Conservation (phyloP, 2,113 vertebrate genomes). For the Caloenas nicobarica region DNA sequence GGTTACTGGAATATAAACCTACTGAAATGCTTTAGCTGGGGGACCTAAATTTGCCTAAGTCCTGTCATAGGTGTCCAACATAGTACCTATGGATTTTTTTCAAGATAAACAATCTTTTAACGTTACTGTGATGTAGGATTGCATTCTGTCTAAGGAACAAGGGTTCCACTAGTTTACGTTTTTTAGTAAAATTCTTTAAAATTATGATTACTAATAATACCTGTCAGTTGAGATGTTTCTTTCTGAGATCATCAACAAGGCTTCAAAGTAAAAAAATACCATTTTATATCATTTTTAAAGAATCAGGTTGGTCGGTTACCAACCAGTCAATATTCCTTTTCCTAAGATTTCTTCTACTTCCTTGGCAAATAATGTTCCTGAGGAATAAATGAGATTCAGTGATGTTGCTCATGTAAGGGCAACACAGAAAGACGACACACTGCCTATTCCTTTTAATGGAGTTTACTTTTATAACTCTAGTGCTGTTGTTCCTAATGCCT, state of each 20-base stretch:
- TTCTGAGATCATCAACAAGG: not conserved
- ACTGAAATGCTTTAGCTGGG: not conserved
- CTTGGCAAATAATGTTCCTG: not conserved
- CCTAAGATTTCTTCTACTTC: not conserved
- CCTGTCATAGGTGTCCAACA: not conserved
- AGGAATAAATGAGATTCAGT: not conserved
- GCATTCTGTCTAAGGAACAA: not conserved
- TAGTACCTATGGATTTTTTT: not conserved
- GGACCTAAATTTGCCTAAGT: not conserved
- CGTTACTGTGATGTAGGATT: not conserved
- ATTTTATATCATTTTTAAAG: not conserved
- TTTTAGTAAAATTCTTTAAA: not conserved
- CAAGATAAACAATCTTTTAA: not conserved
- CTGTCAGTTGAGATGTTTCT: not conserved
- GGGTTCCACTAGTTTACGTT: not conserved
- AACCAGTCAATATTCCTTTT: not conserved
- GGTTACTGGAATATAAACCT: not conserved
- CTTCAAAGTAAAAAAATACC: not conserved
- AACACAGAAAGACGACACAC: not conserved
- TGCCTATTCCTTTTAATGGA: not conserved
- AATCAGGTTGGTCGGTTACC: not conserved
- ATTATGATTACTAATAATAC: not conserved
- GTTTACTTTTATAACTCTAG: not conserved
- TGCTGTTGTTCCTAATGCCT: not conserved
- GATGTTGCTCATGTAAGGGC: not conserved